Percentiles rank a stretch among this genome's conserved stretches.
These are phyloP conservation scores for Origma solitaria DNA, from an alignment of 2,113 vertebrate species.

Conservation along the genomic window DNA sequence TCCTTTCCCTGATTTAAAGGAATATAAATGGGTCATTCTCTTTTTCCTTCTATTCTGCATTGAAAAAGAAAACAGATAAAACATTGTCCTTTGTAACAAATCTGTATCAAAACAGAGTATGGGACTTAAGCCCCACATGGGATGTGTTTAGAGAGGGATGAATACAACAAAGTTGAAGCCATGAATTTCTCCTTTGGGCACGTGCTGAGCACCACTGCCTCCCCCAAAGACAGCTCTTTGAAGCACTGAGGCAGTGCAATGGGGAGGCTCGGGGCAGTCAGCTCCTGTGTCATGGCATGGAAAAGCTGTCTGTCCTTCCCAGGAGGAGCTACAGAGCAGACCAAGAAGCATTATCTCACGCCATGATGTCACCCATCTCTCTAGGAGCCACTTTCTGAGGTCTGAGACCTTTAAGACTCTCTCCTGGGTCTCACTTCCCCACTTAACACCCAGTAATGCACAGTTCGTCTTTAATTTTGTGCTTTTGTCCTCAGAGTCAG, in stretches of 20 bases:
- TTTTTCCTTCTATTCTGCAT: neutral
- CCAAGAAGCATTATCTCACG: neutral
- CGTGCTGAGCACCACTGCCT: rapidly evolving
- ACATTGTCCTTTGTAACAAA: neutral
- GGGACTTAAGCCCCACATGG: neutral
- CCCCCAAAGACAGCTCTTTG: neutral
- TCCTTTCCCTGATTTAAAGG: neutral
- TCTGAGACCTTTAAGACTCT: neutral
- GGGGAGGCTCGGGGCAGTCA: rapidly evolving
- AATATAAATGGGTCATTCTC: neutral
- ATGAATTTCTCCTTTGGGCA: neutral
- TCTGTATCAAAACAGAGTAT: neutral
- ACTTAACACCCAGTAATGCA: neutral
- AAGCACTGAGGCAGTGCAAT: neutral
- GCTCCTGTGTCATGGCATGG: rapidly evolving
- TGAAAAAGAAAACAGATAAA: neutral
- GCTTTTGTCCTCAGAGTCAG: neutral
- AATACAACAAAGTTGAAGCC: neutral
- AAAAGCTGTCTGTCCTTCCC: neutral
- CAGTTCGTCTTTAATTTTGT: neutral
- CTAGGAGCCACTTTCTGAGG: neutral
- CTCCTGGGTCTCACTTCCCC: rapidly evolving
- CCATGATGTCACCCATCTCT: neutral
- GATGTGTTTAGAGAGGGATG: neutral
- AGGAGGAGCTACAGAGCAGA: neutral